These are phyloP conservation scores for Rhopalosiphum padi DNA, from an alignment of 1,140 invertebrate genomes.

Conservation along the genomic window DNA sequence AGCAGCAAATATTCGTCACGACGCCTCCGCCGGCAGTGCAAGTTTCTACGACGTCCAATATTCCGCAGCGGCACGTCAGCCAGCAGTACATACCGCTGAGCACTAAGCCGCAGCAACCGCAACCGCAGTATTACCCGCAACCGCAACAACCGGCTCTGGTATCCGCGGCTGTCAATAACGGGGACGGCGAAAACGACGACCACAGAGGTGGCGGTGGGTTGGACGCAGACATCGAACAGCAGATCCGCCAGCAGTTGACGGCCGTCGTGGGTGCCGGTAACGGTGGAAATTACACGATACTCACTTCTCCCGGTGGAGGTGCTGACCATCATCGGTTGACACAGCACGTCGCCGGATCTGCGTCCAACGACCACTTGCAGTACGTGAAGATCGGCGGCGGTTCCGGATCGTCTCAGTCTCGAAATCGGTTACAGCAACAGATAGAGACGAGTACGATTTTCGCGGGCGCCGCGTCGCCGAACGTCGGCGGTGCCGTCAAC, in stretches of 20 bases:
- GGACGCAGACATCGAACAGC: conserved; percentile 38
- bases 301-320: too few relatives aligned
- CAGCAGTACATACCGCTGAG: neutral
- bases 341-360: conserved; percentile 18
- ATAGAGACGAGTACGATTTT: neutral
- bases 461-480: neutral
- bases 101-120: neutral
- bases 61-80: neutral
- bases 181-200: neutral
- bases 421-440: conserved; percentile 52
- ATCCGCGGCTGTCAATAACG: conserved; percentile 50
- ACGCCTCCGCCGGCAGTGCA: neutral
- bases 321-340: neutral
- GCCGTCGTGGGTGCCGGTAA: neutral
- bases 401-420: conserved; percentile 25
- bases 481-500: neutral
- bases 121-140: neutral
- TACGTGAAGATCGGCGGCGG: conserved; percentile 54
- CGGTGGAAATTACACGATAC: neutral
- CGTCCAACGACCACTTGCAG: conserved; percentile 41
- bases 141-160: conserved; percentile 54
- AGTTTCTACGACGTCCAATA: neutral
- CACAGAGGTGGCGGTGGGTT: conserved; percentile 12
- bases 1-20: neutral
- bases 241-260: conserved; percentile 27